Percentiles rank a stretch among this genome's conserved stretches.
phyloP scores from a whole-genome alignment of 2,113 vertebrate genomes.

The Struthio camelus region DNA sequence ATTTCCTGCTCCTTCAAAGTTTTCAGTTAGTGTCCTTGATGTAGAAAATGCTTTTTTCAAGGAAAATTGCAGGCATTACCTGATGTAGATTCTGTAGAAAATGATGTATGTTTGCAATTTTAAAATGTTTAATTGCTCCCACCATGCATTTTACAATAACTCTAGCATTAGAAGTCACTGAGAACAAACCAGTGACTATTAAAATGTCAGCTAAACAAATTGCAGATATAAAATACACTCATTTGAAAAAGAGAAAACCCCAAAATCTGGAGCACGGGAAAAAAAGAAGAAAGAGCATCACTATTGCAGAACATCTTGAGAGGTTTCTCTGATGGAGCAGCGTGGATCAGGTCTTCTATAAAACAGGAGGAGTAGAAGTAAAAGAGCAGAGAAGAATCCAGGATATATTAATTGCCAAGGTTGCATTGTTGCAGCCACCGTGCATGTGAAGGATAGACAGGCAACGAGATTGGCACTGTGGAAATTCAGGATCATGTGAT shows the following conservation, averaged over 20 bases:
- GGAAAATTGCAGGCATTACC: neutral
- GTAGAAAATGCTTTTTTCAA: neutral
- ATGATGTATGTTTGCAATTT: neutral
- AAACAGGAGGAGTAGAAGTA: neutral
- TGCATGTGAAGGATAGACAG: neutral
- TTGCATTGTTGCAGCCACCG: neutral
- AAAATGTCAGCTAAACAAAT: constrained; percentile 15
- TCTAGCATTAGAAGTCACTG: neutral
- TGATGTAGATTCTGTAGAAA: neutral
- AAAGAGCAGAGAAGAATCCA: neutral
- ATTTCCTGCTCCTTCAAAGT: neutral
- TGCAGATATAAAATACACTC: neutral
- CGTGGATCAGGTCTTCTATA: neutral
- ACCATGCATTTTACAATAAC: neutral
- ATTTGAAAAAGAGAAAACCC: neutral
- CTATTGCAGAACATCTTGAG: neutral
- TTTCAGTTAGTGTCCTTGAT: constrained; percentile 4
- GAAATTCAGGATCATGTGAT: neutral
- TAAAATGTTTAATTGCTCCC: constrained; percentile 13
- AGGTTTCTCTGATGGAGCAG: neutral
- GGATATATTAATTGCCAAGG: neutral
- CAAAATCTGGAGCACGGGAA: neutral
- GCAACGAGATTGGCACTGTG: neutral
- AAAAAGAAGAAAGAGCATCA: neutral
- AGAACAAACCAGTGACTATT: neutral